Percentiles rank a stretch among this genome's conserved stretches.
Conservation (phyloP, 2,113 vertebrate species). For the Prunella himalayana region DNA sequence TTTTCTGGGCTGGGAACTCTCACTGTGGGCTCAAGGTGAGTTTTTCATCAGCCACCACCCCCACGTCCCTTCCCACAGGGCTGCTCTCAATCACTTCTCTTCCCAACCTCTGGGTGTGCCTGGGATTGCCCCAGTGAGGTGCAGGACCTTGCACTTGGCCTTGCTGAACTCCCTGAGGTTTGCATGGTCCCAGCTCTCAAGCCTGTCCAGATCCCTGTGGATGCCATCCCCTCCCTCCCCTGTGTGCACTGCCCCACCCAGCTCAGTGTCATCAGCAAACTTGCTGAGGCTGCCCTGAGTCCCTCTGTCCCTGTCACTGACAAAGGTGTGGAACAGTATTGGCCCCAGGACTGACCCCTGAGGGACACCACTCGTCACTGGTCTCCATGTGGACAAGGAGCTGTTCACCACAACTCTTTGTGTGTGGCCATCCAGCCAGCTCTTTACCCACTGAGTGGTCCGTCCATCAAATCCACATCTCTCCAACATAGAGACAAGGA, state of each 20-base stretch:
- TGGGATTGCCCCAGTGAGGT: not conserved
- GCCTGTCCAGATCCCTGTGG: not conserved
- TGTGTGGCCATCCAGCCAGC: not conserved
- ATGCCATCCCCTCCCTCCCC: not conserved
- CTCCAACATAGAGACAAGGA: not conserved
- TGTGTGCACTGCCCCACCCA: not conserved
- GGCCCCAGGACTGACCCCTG: fast-evolving
- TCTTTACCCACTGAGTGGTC: not conserved
- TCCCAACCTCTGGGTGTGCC: not conserved
- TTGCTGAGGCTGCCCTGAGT: not conserved
- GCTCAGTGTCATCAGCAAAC: not conserved
- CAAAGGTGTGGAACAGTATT: fast-evolving
- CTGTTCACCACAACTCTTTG: not conserved
- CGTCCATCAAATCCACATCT: not conserved
- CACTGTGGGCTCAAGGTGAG: not conserved
- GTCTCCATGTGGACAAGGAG: not conserved
- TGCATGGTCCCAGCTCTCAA: not conserved
- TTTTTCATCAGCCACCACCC: not conserved
- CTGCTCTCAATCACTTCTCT: not conserved
- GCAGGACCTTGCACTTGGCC: not conserved
- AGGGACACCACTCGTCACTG: not conserved
- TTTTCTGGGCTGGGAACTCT: not conserved
- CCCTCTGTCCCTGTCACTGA: not conserved
- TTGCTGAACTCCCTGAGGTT: not conserved
- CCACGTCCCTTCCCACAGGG: not conserved